Evolutionary conservation across 2,888 invertebrate species (phyloP), one percentile per base, ranked within the genome.

Genomic region (Brassicogethes aeneus): DNA sequence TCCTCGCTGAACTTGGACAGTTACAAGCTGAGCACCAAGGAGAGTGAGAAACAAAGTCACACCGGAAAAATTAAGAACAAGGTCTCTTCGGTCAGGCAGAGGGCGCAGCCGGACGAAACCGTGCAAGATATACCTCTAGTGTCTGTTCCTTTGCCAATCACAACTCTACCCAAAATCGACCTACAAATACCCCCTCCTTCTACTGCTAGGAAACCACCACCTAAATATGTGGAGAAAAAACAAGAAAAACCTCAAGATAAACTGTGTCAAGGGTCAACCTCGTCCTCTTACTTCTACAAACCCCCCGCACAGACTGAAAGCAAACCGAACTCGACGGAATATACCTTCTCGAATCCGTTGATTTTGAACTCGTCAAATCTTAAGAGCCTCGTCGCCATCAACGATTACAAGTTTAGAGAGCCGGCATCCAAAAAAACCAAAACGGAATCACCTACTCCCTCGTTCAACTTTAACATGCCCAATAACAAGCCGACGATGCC

Each of bases 91-190:
- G 51, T 58, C 2, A 42, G 65, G 45, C 47, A 64, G 16, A 59
- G 55, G 40, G 42, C 43, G 5, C 40, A 43, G 3, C 33, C 38
- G 8, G 45, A 70, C 16, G 69, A 70, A 45, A 60, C 68, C 8
- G 64, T 69, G 1, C 62, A 66, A 36, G 60, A 68, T 7, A 61
- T 74, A 1, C 73, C 74, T 53, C 64, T 79, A 46, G 75, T 76
- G 3, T 69, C 70, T 23, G 62, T 74, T 47, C 62, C 72, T 34
- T 61, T 78, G 42, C 76, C 76, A 12, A 73, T 78, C 38, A 68
- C 72, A n/a, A 71, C 69, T 37, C 63, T 77, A 53, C 78, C 77
- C 2, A 73, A 68, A 47, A 77, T 79, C 52, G 73, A 74, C 53
- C 70, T 76, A 44, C 57, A 65, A 16, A 53, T 70, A 44, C 66